Evolutionary conservation across 2,113 vertebrate species (phyloP), one percentile per base, ranked within the genome.

Genomic region (Tachysurus fulvidraco): DNA sequence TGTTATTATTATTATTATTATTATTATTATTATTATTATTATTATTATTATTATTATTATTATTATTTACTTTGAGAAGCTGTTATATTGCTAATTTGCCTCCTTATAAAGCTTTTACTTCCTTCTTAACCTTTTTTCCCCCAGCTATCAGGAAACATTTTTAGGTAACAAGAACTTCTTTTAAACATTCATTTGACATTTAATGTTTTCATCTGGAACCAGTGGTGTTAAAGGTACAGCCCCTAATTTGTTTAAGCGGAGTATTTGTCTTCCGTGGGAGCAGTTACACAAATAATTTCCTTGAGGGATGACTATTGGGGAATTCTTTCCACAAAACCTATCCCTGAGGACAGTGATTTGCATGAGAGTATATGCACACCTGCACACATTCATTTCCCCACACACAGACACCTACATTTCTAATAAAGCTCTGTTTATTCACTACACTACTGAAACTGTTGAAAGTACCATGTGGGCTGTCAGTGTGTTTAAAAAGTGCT

Each of bases 271-370:
- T 86, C 79, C 46, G n/a, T 74, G 57, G 67, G 71, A 86, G 65
- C n/a, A 84, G 60, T 57, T 82, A 82, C 57, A 60, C 85, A 86
- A 85, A 86, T 86, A 5, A 81, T 71, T 86, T 52, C 67, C 85
- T 74, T 74, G 54, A 82, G 85, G 79, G 69, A 82, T 60, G 79
- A 82, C 65, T 82, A 14, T 57, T 81, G 71, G 55, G 79, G 79
- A 86, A 86, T 74, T 55, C 67, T 59, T 36, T 13, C 36, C 41
- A 23, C 36, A 30, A 81, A 81, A 74, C 54, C 8, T 80, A 36
- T 60, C 85, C 85, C 65, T 30, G 21, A 59, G 55, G 85, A 41
- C 67, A 17, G 7, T 7, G 25, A 73, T 86, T 86, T 82, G 55
- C 85, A 82, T 82, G 59, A 5, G 3, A 59, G 28, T 23, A 23